Evolutionary conservation across 2,888 invertebrate species (phyloP).

Genomic region (Drosophila maculinotata): DNA sequence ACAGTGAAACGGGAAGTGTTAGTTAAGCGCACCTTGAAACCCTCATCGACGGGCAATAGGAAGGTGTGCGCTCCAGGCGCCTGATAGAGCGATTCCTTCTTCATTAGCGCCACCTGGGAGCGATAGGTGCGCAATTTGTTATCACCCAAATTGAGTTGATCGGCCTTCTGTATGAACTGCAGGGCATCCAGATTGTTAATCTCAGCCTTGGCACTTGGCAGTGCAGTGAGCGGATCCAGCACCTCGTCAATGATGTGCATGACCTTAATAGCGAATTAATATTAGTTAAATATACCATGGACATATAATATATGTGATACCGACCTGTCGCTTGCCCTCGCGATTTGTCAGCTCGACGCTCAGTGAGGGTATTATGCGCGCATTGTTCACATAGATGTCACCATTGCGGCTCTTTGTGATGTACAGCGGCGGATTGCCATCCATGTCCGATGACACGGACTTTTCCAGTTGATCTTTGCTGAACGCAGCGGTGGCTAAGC

Average conservation of each 20-base stretch:
- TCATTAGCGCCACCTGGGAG: conserved; percentile 90
- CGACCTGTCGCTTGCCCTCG: conserved; percentile 88
- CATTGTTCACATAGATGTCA: conserved; percentile 95
- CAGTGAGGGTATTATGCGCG: conserved; percentile 89
- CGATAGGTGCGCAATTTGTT: conserved; percentile 88
- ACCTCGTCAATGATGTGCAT: conserved; percentile 95
- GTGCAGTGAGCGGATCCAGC: conserved; percentile 90
- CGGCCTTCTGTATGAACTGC: conserved; percentile 91
- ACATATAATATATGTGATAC: conserved; percentile 38
- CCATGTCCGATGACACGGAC: conserved; percentile 90
- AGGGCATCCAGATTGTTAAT: conserved; percentile 93
- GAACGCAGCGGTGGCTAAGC: conserved; percentile 91
- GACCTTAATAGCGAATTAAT: conserved; percentile 86
- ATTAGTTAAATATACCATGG: not conserved
- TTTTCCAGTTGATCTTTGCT: conserved; percentile 87
- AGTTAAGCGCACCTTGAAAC: conserved; percentile 89
- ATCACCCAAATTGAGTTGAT: conserved; percentile 90
- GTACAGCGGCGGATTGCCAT: conserved; percentile 94
- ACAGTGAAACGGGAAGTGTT: not conserved
- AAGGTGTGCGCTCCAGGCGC: conserved; percentile 93
- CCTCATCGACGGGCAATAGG: conserved; percentile 95
- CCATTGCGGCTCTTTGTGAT: conserved; percentile 89
- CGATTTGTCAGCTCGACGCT: conserved; percentile 88
- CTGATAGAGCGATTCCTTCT: conserved; percentile 91
- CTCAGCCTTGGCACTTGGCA: conserved; percentile 87